A percentile compares a stretch with the other conserved stretches of the same genome.
Conservation (phyloP, 2,888 invertebrate species). For the Conus canariensis region DNA sequence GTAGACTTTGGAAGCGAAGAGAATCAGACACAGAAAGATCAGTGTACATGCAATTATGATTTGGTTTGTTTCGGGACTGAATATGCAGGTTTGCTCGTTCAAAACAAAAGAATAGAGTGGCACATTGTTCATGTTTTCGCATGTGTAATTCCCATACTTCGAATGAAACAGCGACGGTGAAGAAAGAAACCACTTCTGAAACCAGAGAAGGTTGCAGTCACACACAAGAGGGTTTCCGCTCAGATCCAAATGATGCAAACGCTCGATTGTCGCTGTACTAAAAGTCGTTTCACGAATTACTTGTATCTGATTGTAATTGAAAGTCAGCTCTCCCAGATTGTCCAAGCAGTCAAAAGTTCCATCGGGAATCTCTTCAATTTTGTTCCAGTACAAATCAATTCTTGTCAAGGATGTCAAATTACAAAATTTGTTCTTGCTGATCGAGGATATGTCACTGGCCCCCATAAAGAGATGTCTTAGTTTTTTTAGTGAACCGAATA, state of each 20-base stretch:
- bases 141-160: conserved; percentile 18
- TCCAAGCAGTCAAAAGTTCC: conserved; percentile 17
- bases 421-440: background rate
- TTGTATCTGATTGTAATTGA: background rate
- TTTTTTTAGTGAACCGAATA: background rate
- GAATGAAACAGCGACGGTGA: background rate
- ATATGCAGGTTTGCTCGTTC: conserved; percentile 40
- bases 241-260: conserved; percentile 79
- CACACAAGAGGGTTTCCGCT: conserved; percentile 83
- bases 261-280: background rate
- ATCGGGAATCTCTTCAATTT: conserved; percentile 37
- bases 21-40: conserved; percentile 26
- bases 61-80: conserved; percentile 18
- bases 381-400: conserved; percentile 35
- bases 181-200: conserved; percentile 47
- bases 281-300: background rate
- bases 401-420: background rate
- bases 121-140: conserved; percentile 16
- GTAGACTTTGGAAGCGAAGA: conserved; percentile 61
- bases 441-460: background rate
- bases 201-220: conserved; percentile 80
- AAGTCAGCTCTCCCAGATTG: background rate
- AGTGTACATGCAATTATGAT: conserved; percentile 12
- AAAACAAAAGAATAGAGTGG: background rate
- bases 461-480: background rate